phyloP scores from a whole-genome alignment of 2,113 vertebrate species.

The Sebastes fasciatus region DNA sequence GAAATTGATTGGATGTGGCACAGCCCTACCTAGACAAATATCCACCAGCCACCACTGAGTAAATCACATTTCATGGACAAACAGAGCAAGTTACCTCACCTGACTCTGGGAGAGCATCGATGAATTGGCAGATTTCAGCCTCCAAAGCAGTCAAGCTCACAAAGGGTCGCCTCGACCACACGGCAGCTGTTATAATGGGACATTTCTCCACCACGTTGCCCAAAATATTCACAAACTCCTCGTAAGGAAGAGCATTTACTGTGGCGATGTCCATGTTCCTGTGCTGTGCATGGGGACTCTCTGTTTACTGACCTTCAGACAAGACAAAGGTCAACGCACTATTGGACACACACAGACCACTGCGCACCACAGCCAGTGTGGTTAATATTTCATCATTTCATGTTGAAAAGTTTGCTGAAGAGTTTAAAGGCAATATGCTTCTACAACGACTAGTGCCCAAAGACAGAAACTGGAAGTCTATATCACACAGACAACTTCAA shows the following conservation, averaged over 20 bases:
- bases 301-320: conserved; percentile 44
- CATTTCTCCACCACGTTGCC: conserved; percentile 88
- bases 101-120: conserved; percentile 83
- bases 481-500: no score
- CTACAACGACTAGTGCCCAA: no score
- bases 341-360: conserved; percentile 11
- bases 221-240: conserved; percentile 87
- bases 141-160: conserved; percentile 74
- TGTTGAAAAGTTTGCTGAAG: no score
- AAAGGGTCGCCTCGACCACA: conserved; percentile 87
- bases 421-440: no score
- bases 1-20: no score
- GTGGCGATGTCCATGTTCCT: conserved; percentile 80
- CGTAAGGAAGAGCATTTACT: conserved; percentile 84
- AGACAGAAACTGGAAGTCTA: no score
- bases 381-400: conserved; percentile 35
- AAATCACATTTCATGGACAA: not conserved
- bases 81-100: conserved; percentile 74
- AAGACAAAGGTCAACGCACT: conserved; percentile 50
- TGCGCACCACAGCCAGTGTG: not conserved
- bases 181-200: conserved; percentile 84
- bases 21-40: no score
- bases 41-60: not conserved
- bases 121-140: conserved; percentile 80
- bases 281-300: not conserved